A percentile compares a stretch with the other conserved stretches of the same genome.
Evolutionary conservation across 92 coral and sea anemone genomes (phyloP).

Genomic region (Epizoanthus fatuus): DNA sequence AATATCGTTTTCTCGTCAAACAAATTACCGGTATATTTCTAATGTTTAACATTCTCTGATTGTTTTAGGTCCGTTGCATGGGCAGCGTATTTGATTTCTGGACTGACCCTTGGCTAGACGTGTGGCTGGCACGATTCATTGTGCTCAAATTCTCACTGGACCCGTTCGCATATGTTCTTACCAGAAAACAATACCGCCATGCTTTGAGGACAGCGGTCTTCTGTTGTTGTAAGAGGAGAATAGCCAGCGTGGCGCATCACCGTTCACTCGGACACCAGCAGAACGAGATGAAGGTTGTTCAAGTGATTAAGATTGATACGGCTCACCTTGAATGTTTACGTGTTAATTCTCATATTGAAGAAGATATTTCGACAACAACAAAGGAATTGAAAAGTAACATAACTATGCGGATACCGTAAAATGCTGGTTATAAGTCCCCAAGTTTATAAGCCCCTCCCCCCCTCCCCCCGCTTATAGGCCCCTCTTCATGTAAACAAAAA

Average conservation of each 20-base stretch:
- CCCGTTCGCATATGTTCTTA: conserved; percentile 14
- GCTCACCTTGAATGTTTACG: not conserved
- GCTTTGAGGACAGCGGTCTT: not conserved
- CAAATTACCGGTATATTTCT: not conserved
- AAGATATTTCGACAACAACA: not conserved
- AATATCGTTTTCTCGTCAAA: not conserved
- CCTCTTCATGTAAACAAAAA: no score
- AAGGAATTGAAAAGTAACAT: not conserved
- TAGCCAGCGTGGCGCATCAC: not conserved
- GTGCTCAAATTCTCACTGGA: conserved; percentile 30
- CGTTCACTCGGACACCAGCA: not conserved
- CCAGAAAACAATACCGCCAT: conserved; percentile 27
- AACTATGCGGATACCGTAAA: no score
- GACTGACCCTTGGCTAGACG: not conserved
- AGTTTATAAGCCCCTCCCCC: no score
- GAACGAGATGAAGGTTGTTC: not conserved
- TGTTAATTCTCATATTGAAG: not conserved
- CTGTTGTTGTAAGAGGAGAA: not conserved
- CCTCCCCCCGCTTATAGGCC: no score
- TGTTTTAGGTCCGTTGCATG: conserved; percentile 17
- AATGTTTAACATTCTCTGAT: not conserved
- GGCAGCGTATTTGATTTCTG: conserved; percentile 7
- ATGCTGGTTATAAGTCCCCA: no score
- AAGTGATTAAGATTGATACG: not conserved
- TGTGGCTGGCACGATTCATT: conserved; percentile 22